A percentile compares a stretch with the other conserved stretches of the same genome.
These are phyloP conservation scores for Cephus runcator DNA, from an alignment of 2,888 invertebrate species.

Conservation along the genomic window DNA sequence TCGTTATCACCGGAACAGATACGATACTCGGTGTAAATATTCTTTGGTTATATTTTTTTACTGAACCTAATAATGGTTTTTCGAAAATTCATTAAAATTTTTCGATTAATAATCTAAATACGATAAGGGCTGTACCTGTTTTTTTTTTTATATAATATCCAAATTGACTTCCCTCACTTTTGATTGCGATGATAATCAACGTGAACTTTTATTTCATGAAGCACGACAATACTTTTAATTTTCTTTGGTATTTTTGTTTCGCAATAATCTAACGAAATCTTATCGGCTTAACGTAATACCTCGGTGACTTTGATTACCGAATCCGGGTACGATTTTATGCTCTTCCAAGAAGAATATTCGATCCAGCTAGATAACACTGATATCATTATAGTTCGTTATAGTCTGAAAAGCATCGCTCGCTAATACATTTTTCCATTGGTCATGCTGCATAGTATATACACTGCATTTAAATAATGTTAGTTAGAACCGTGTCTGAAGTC, in stretches of 20 bases:
- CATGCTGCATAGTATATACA: slow-evolving; percentile 2
- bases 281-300: not conserved
- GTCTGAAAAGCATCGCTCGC: not conserved
- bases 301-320: not conserved
- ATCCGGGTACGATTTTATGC: not conserved
- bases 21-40: not conserved
- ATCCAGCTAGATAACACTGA: not conserved
- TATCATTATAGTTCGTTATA: not conserved
- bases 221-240: not conserved
- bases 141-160: not conserved
- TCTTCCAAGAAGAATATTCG: slow-evolving; percentile 11
- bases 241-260: not conserved
- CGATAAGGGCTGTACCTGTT: not conserved
- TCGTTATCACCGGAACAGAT: not conserved
- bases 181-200: not conserved
- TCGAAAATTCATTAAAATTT: not conserved
- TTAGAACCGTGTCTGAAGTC: slow-evolving; percentile 11
- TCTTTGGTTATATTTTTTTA: not conserved
- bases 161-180: not conserved
- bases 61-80: not conserved
- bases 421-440: slow-evolving; percentile 8
- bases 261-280: not conserved
- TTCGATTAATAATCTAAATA: not conserved
- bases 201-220: not conserved
- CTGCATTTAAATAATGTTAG: slow-evolving; percentile 1